Conservation (phyloP, 2,888 invertebrate species). For the Drosophila macrospina region DNA sequence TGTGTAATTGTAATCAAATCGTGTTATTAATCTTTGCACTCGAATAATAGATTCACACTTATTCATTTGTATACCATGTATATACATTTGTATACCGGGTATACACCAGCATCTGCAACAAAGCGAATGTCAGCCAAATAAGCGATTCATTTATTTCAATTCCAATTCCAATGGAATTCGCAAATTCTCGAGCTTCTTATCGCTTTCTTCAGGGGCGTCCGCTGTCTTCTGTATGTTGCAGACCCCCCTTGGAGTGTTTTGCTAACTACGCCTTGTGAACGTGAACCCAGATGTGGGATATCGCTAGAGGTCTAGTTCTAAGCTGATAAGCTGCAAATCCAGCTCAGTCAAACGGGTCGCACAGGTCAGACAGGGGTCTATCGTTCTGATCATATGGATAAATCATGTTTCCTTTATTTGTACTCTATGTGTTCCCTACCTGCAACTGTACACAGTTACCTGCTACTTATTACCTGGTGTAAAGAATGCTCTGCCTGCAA, state of each 20-base stretch:
- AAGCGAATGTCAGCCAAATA: background rate
- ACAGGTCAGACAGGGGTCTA: slow-evolving; percentile 28
- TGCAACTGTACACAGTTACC: slow-evolving; percentile 1
- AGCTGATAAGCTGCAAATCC: slow-evolving; percentile 30
- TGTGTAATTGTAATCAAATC: slow-evolving; percentile 85
- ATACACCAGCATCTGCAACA: background rate
- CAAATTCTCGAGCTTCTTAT: slow-evolving; percentile 16
- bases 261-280: slow-evolving; percentile 15
- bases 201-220: slow-evolving; percentile 9
- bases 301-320: slow-evolving; percentile 19
- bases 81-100: too few relatives aligned
- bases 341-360: slow-evolving; percentile 7
- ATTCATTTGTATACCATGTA: background rate
- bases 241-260: slow-evolving; percentile 19
- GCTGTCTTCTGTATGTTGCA: background rate
- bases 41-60: background rate
- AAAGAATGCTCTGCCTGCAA: background rate
- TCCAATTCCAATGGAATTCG: background rate
- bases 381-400: background rate
- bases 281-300: slow-evolving; percentile 7
- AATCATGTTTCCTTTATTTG: background rate
- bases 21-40: slow-evolving; percentile 1
- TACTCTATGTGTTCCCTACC: background rate
- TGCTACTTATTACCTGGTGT: slow-evolving; percentile 6
- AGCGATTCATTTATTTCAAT: background rate